Base-by-base conservation (phyloP, 2,888 invertebrate genomes). In the Drosophila emarginata region DNA sequence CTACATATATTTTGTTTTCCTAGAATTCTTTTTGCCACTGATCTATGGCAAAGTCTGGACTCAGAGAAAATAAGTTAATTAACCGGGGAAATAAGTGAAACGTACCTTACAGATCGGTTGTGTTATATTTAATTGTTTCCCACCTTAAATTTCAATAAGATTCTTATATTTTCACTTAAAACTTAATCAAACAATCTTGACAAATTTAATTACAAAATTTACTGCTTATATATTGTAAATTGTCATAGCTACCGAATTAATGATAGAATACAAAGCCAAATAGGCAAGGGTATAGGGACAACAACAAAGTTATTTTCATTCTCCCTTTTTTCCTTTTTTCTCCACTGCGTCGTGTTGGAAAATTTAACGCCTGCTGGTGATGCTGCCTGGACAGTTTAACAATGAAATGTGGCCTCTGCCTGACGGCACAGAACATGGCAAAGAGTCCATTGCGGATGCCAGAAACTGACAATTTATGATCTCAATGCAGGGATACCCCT, bases 391-490 rank as follows among this genome's bases (percentile, higher is more conserved):
- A 61, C 80, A 70, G 28, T 56, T 40, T 59, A 72, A 60, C 59
- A 57, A 80, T 74, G 69, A 83, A 67, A 68, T 86, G 86, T 80
- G 67, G 67, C 32, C 64, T 65, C 61, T 75, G 79, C 62, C 85
- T 61, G 23, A 56, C 58, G 67, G 85, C 73, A 23, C 11, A 61
- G 28, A 52, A 60, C 14, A 37, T 36, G 36, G 72, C 50, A 21
- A 72, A 9, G 56, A 66, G 32, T 62, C 26, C 45, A 51, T 40
- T 40, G 26, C 12, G 12, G 12, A 28, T 40, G 59, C 61, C 40
- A 40, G 40, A 15, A 15, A 40, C 39, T 45, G 18, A 45, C 0
- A 45, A 45, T 45, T 21, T 45, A 45, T 45, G 45, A 45, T 45
- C 45, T 12, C 45, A 45, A 45, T 21, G 15, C 21, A 45, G 18